Evolutionary conservation across 2,113 vertebrate species (phyloP).

Genomic region (Nibea albiflora): DNA sequence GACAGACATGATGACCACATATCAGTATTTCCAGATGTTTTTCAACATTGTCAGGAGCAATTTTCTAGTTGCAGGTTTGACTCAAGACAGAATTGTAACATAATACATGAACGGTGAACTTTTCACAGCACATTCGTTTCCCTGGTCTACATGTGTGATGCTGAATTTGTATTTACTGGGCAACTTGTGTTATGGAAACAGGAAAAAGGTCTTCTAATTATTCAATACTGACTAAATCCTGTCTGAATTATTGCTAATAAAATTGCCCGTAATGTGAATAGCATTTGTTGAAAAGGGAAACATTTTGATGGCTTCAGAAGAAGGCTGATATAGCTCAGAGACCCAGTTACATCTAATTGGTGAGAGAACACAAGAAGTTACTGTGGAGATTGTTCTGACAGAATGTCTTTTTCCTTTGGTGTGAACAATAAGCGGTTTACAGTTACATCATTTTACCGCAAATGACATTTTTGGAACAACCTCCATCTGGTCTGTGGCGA

Average conservation of each 20-base stretch:
- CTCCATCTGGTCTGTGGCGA: conserved; percentile 73
- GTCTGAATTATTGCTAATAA: conserved; percentile 35
- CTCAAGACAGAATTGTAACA: conserved; percentile 3
- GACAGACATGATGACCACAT: not conserved
- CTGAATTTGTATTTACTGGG: conserved; percentile 7
- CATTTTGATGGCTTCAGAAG: conserved; percentile 39
- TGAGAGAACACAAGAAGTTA: conserved; percentile 57
- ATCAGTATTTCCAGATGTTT: conserved; percentile 17
- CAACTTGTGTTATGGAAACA: conserved; percentile 8
- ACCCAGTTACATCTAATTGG: conserved; percentile 63
- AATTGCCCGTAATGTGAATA: not conserved
- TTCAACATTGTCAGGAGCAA: conserved; percentile 5
- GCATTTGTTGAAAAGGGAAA: conserved; percentile 18
- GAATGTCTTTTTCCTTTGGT: conserved; percentile 40
- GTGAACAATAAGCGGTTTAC: conserved; percentile 66
- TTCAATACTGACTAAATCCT: conserved; percentile 30
- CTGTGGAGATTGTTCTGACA: conserved; percentile 75
- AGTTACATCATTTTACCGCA: conserved; percentile 73
- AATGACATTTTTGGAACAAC: conserved; percentile 76
- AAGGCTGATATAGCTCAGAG: conserved; percentile 38
- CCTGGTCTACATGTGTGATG: not conserved
- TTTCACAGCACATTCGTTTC: conserved; percentile 8
- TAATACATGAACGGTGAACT: not conserved
- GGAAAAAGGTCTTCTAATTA: conserved; percentile 6
- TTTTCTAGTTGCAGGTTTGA: conserved; percentile 10